These are phyloP conservation scores for Neodiprion fabricii DNA, from an alignment of 1,140 invertebrate species.

Conservation along the genomic window DNA sequence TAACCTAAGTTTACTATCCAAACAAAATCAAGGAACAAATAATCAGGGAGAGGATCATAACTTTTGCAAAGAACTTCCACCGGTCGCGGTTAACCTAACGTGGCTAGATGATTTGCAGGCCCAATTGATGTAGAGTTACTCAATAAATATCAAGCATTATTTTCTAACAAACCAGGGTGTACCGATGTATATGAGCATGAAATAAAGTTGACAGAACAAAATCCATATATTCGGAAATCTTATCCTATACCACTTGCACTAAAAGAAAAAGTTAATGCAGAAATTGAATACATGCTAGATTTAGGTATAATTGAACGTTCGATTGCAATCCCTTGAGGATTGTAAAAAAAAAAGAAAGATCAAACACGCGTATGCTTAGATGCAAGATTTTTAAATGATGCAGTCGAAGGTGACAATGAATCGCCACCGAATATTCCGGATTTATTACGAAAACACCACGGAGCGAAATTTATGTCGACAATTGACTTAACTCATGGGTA, in stretches of 20 bases:
- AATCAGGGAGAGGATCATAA: not conserved
- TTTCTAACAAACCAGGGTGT: not conserved
- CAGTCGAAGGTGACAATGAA: slow-evolving; percentile 27
- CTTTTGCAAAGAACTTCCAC: not conserved
- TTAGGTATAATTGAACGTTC: slow-evolving; percentile 33
- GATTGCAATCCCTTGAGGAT: slow-evolving; percentile 38
- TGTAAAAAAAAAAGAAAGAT: slow-evolving; percentile 14
- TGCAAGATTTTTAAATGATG: slow-evolving; percentile 28
- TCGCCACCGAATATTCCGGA: slow-evolving; percentile 24
- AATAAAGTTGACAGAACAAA: slow-evolving; percentile 19
- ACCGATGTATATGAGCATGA: not conserved
- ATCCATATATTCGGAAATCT: slow-evolving; percentile 23
- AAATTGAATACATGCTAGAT: slow-evolving; percentile 27
- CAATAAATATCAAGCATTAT: not conserved
- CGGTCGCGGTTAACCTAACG: not conserved
- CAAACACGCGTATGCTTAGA: slow-evolving; percentile 26
- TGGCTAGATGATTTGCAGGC: not conserved
- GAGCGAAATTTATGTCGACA: slow-evolving; percentile 27
- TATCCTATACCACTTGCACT: slow-evolving; percentile 29
- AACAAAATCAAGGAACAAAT: not conserved
- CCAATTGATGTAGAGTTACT: not conserved
- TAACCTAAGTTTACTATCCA: not conserved
- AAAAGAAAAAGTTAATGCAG: slow-evolving; percentile 17
- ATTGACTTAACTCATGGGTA: slow-evolving; percentile 44
- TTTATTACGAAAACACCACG: slow-evolving; percentile 12